These are phyloP conservation scores for Luehdorfia chinensis DNA, from an alignment of 1,140 invertebrate genomes.

Conservation along the genomic window DNA sequence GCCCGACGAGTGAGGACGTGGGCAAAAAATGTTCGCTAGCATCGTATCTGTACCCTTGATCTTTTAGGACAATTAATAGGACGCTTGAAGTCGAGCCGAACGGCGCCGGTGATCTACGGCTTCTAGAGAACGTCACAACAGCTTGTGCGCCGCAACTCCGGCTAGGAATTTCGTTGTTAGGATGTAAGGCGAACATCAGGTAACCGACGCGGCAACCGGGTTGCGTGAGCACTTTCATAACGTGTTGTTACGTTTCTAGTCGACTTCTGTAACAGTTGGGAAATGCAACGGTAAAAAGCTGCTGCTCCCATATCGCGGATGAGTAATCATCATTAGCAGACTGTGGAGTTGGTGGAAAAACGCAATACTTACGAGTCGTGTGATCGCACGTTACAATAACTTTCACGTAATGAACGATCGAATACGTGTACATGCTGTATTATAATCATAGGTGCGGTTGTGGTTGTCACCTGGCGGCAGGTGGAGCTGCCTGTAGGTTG, in stretches of 20 bases:
- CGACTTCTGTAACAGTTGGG: conserved; percentile 65
- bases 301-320: conserved; percentile 56
- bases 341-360: conserved; percentile 36
- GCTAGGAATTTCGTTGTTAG: conserved; percentile 41
- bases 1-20: conserved; percentile 16
- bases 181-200: conserved; percentile 57
- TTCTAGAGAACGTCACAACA: not conserved
- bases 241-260: conserved; percentile 62
- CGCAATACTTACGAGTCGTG: conserved; percentile 1
- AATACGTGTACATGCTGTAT: not conserved
- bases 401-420: conserved; percentile 42
- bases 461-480: conserved; percentile 59
- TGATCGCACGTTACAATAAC: conserved; percentile 29
- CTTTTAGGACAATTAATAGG: conserved; percentile 40
- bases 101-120: conserved; percentile 19
- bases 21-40: conserved; percentile 27
- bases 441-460: not conserved
- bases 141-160: conserved; percentile 36
- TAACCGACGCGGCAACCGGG: conserved; percentile 45
- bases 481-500: no score
- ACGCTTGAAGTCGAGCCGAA: conserved; percentile 27
- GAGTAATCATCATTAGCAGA: conserved; percentile 31
- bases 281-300: conserved; percentile 58
- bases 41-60: conserved; percentile 38
- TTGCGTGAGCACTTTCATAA: conserved; percentile 72